A percentile compares a stretch with the other conserved stretches of the same genome.
Evolutionary conservation across 2,888 invertebrate species (phyloP).

Genomic region (Pandemis heparana): DNA sequence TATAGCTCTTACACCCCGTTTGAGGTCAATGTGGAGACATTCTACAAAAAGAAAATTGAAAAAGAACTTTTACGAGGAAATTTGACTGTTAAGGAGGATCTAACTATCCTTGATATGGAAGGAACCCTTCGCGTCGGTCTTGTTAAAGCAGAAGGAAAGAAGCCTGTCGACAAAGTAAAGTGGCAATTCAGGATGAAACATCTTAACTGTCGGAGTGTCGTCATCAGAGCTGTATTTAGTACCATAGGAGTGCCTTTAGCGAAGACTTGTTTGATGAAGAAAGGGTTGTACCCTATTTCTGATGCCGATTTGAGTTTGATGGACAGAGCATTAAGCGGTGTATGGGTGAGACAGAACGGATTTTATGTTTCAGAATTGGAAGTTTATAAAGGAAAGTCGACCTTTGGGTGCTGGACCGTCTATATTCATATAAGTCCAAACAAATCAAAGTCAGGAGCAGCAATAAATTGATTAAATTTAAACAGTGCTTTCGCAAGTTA

Average conservation of each 20-base stretch:
- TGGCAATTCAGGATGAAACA: not conserved
- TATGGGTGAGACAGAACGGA: not conserved
- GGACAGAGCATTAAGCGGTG: not conserved
- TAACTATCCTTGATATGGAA: not conserved
- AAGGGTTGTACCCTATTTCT: not conserved
- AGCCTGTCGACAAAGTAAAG: not conserved
- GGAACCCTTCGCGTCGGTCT: not conserved
- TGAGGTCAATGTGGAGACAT: not conserved
- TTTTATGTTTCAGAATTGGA: not conserved
- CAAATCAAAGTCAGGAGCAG: not conserved
- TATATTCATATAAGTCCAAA: not conserved
- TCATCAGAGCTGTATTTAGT: not conserved
- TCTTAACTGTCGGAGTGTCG: not conserved
- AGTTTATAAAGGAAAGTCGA: not conserved
- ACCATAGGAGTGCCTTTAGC: not conserved
- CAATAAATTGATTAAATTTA: no score
- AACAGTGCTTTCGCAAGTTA: no score
- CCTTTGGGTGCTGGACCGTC: not conserved
- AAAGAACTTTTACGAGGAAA: not conserved
- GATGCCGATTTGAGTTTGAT: not conserved
- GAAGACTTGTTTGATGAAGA: not conserved
- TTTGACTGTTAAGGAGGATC: not conserved
- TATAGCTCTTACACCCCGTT: not conserved
- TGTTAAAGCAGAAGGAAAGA: not conserved
- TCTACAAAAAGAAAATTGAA: not conserved